These are phyloP conservation scores for Metridium senile DNA, from an alignment of 92 coral and sea anemone species.

Conservation along the genomic window DNA sequence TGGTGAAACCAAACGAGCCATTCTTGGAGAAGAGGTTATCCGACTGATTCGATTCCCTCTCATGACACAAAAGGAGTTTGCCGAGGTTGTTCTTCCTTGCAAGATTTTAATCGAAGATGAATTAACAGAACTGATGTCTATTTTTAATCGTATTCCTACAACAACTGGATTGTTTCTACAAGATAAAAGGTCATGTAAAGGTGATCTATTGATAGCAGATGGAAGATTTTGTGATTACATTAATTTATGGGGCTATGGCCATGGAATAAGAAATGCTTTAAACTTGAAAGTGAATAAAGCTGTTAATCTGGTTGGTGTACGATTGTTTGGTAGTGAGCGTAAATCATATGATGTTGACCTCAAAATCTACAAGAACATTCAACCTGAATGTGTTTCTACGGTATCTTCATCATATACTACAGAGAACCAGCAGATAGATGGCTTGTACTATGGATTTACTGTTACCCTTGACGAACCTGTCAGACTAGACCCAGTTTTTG, in stretches of 20 bases:
- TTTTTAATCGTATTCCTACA: neutral
- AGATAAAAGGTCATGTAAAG: neutral
- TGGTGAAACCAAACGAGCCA: slow-evolving; percentile 46
- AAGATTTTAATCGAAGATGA: slow-evolving; percentile 12
- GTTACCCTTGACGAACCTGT: neutral
- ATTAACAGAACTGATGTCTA: neutral
- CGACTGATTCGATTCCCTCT: slow-evolving; percentile 44
- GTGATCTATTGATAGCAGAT: neutral
- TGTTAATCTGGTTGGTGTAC: slow-evolving; percentile 1
- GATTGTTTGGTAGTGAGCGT: neutral
- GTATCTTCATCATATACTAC: neutral
- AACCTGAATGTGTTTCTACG: neutral
- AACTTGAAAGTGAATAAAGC: neutral
- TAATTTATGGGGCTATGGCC: neutral
- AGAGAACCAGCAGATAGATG: neutral
- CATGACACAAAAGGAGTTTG: slow-evolving; percentile 47
- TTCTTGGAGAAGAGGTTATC: slow-evolving; percentile 54
- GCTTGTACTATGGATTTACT: neutral
- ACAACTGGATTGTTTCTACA: neutral
- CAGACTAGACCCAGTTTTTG: neutral
- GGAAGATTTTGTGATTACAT: neutral
- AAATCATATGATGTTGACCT: neutral
- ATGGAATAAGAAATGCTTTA: neutral
- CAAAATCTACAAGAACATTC: neutral
- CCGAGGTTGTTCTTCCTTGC: slow-evolving; percentile 6